A percentile compares a stretch with the other conserved stretches of the same genome.
phyloP scores from a whole-genome alignment of 2,888 invertebrate genomes.

The Drosophila rubida region DNA sequence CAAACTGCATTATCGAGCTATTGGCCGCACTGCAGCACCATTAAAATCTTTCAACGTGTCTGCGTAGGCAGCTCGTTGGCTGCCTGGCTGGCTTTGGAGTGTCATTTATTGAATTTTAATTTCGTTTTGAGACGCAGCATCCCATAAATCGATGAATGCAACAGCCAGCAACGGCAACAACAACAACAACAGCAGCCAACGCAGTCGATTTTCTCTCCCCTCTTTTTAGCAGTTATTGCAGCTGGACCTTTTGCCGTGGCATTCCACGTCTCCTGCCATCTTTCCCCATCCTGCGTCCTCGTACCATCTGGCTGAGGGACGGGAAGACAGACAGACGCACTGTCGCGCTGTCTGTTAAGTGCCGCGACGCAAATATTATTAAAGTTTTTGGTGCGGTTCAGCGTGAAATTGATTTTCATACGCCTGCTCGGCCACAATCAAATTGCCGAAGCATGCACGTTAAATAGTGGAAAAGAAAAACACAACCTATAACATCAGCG shows the following conservation, averaged over 20 bases:
- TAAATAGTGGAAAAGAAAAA: conserved; percentile 67
- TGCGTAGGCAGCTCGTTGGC: conserved; percentile 58
- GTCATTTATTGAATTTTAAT: conserved; percentile 76
- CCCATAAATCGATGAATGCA: conserved; percentile 69
- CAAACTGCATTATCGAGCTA: conserved; percentile 39
- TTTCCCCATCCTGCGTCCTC: conserved; percentile 23
- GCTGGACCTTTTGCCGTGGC: conserved; percentile 36
- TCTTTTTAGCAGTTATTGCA: conserved; percentile 21
- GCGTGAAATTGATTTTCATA: conserved; percentile 81
- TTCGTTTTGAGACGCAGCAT: conserved; percentile 65
- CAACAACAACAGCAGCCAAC: conserved; percentile 17
- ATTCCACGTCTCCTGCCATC: conserved; percentile 33
- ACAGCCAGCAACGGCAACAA: not conserved
- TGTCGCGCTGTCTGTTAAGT: conserved; percentile 65
- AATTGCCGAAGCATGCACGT: conserved; percentile 79
- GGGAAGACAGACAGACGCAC: conserved; percentile 6
- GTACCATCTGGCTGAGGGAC: conserved; percentile 11
- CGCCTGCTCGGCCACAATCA: conserved; percentile 81
- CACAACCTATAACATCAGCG: conserved; percentile 13
- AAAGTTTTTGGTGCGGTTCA: conserved; percentile 81
- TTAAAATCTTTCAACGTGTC: conserved; percentile 62
- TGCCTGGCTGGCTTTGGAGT: conserved; percentile 58
- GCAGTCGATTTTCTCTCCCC: not conserved
- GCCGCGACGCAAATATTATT: conserved; percentile 81
- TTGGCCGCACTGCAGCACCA: conserved; percentile 48